Percentiles rank a stretch among this genome's conserved stretches.
Evolutionary conservation across 2,888 invertebrate species (phyloP).

Genomic region (Philereme transversata): DNA sequence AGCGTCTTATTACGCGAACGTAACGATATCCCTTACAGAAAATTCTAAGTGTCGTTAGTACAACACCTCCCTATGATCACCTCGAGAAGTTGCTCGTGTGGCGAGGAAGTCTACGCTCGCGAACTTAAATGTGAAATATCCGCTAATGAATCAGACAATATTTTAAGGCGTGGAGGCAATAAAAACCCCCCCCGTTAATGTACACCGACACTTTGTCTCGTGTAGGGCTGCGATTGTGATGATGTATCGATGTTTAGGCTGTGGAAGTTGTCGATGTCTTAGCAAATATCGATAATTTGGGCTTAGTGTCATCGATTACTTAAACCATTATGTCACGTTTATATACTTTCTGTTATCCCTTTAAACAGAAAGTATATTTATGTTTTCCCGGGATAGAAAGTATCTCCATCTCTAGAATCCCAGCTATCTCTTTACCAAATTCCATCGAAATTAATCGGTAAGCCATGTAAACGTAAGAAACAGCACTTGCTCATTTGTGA

Average conservation of each 20-base stretch:
- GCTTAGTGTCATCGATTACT: slow-evolving; percentile 13
- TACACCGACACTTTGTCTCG: slow-evolving; percentile 79
- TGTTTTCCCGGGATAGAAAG: too few relatives aligned
- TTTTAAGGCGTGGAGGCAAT: slow-evolving; percentile 82
- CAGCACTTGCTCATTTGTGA: too few relatives aligned
- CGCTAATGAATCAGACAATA: slow-evolving; percentile 85
- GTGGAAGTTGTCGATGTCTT: slow-evolving; percentile 15
- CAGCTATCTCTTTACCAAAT: too few relatives aligned
- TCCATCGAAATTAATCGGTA: too few relatives aligned
- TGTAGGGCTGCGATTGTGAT: slow-evolving; percentile 72
- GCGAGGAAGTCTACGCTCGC: slow-evolving; percentile 64
- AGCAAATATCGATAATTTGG: neutral
- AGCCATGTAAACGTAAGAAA: too few relatives aligned
- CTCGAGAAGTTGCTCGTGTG: slow-evolving; percentile 57
- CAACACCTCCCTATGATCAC: slow-evolving; percentile 70
- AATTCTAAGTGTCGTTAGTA: slow-evolving; percentile 80
- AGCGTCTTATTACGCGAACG: slow-evolving; percentile 83
- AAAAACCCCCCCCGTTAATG: slow-evolving; percentile 80
- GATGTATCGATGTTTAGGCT: slow-evolving; percentile 65
- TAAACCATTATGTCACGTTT: too few relatives aligned
- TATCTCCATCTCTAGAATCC: too few relatives aligned
- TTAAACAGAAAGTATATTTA: too few relatives aligned
- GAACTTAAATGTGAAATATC: slow-evolving; percentile 83
- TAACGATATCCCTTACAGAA: slow-evolving; percentile 82
- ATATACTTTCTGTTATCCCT: too few relatives aligned